phyloP scores from a whole-genome alignment of 2,113 vertebrate genomes.

The Lamprologus speciosus region DNA sequence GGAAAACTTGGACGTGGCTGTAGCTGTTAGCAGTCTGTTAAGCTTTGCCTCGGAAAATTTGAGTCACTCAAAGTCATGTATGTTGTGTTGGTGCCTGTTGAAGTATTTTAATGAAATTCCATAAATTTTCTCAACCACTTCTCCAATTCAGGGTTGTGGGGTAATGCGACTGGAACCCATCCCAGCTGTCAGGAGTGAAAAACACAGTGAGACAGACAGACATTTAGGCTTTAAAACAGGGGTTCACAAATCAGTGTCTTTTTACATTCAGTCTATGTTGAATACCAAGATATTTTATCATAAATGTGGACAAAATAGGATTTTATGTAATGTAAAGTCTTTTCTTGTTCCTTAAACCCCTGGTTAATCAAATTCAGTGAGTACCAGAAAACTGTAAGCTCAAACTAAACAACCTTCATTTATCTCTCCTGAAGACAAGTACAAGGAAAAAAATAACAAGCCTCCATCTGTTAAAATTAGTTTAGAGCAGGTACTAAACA shows the following conservation, averaged over 20 bases:
- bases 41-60: not conserved
- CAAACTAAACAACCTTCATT: not conserved
- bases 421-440: not conserved
- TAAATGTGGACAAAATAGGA: fast-evolving
- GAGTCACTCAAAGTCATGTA: not conserved
- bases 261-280: not conserved
- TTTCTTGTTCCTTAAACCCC: not conserved
- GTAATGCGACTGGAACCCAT: not conserved
- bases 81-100: not conserved
- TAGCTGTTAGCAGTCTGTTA: not conserved
- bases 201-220: not conserved
- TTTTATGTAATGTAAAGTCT: not conserved
- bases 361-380: not conserved
- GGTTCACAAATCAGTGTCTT: not conserved
- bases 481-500: not conserved
- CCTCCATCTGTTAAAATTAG: not conserved
- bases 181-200: not conserved
- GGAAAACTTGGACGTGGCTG: not conserved
- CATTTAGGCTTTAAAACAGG: not conserved
- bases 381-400: not conserved
- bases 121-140: not conserved
- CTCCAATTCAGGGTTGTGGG: not conserved
- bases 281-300: not conserved
- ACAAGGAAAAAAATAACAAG: not conserved
- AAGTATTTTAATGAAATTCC: not conserved